Conservation (phyloP, 2,888 invertebrate genomes). For the Amiota mariae region DNA sequence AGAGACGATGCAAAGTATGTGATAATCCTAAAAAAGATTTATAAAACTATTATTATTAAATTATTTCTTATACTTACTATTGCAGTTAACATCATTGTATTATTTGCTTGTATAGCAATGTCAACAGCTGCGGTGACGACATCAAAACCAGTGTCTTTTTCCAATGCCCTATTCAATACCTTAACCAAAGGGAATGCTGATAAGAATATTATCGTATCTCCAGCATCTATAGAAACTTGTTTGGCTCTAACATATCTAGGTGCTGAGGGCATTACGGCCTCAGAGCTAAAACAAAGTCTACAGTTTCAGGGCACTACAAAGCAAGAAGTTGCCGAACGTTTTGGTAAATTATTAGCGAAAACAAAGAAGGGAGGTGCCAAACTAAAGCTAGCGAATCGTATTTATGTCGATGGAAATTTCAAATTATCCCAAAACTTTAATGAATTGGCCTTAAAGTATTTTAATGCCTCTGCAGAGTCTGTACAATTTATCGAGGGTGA, state of each 20-base stretch:
- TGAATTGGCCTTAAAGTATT: too few species aligned
- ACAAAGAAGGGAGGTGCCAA: constrained; percentile 34
- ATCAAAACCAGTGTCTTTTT: too few species aligned
- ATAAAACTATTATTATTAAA: background rate
- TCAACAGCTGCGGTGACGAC: too few species aligned
- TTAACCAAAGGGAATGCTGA: constrained; percentile 19
- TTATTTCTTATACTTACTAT: background rate
- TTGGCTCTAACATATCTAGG: constrained; percentile 82
- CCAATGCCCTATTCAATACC: too few species aligned
- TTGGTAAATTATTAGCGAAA: constrained; percentile 38
- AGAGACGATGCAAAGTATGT: too few species aligned
- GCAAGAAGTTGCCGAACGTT: constrained; percentile 44
- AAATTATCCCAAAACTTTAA: constrained; percentile 74
- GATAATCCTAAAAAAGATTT: too few species aligned
- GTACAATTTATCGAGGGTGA: constrained; percentile 51
- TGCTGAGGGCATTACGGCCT: constrained; percentile 74
- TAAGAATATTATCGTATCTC: constrained; percentile 52
- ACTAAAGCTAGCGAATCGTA: constrained; percentile 79
- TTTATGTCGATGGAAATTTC: constrained; percentile 79
- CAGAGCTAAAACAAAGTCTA: constrained; percentile 40
- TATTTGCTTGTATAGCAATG: too few species aligned
- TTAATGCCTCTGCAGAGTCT: constrained; percentile 70
- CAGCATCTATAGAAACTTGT: constrained; percentile 78
- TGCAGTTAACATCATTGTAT: background rate
- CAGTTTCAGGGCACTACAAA: constrained; percentile 38